Percentiles rank a stretch among this genome's conserved stretches.
These are phyloP conservation scores for Magallana ariakensis DNA, from an alignment of 1,140 invertebrate species.

Conservation along the genomic window DNA sequence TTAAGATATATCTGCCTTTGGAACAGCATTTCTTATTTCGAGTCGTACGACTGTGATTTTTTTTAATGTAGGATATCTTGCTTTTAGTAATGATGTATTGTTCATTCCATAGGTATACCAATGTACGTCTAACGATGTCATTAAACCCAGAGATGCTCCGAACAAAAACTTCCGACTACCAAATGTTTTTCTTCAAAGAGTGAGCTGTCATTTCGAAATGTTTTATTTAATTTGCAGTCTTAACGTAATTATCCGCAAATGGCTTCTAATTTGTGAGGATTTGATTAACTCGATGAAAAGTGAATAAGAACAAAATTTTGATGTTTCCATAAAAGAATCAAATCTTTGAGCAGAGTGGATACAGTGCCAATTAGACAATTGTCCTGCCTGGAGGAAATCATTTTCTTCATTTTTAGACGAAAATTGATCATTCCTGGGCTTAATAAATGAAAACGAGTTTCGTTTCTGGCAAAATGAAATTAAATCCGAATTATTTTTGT, in stretches of 20 bases:
- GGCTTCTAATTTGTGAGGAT: conserved; percentile 27
- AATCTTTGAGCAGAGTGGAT: conserved; percentile 19
- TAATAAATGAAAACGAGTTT: conserved; percentile 16
- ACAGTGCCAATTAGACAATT: conserved; percentile 11
- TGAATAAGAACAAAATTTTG: conserved; percentile 26
- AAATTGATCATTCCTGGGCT: conserved; percentile 10
- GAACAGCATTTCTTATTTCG: no score
- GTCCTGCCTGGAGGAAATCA: conserved; percentile 11
- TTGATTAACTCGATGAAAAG: conserved; percentile 24
- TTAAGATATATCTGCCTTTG: no score
- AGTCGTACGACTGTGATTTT: no score
- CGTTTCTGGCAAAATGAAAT: conserved; percentile 43
- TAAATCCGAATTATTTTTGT: background rate
- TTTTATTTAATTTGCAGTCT: conserved; percentile 10
- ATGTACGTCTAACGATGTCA: no score
- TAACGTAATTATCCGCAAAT: conserved; percentile 8
- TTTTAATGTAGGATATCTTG: no score
- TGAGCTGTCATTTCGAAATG: background rate
- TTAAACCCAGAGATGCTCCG: no score
- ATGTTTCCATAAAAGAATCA: conserved; percentile 29
- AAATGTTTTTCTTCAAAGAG: background rate
- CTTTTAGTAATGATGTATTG: no score
- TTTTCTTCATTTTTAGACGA: conserved; percentile 23
- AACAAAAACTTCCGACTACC: no score
- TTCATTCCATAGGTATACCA: no score